A percentile compares a stretch with the other conserved stretches of the same genome.
phyloP scores from a whole-genome alignment of 2,888 invertebrate species.

The Ferrisia virgata region DNA sequence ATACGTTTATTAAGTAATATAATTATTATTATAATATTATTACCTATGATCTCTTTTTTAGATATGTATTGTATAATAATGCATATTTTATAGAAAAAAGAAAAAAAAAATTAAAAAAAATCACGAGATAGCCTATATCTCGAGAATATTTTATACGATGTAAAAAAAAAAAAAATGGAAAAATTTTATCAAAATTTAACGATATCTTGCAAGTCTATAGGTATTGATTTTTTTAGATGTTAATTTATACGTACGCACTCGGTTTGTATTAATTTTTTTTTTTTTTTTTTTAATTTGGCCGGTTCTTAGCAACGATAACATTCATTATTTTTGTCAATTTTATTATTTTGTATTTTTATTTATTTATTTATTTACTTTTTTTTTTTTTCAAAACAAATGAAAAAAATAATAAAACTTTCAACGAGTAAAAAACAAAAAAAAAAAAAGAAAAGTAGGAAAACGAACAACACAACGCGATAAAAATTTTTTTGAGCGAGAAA shows the following conservation, averaged over 20 bases:
- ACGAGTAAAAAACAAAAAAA: no score
- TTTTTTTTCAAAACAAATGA: background rate
- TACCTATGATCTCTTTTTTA: slow-evolving; percentile 8
- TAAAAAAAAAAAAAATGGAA: background rate
- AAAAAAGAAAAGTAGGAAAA: background rate
- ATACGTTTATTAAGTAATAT: no score
- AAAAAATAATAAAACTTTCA: background rate
- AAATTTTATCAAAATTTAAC: background rate
- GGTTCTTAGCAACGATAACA: background rate
- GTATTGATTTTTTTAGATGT: background rate
- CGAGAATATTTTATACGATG: background rate
- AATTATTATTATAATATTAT: no score
- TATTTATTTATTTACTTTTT: no score
- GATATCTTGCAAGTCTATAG: background rate
- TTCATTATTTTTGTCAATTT: slow-evolving; percentile 9
- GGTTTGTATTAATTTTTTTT: background rate
- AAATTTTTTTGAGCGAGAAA: background rate
- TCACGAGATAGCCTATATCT: background rate
- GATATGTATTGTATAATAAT: background rate
- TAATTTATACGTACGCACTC: background rate
- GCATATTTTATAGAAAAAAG: background rate
- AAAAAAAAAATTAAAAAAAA: background rate
- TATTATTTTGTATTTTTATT: background rate
- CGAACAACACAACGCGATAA: background rate
- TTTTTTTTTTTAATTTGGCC: background rate